Evolutionary conservation across 2,888 invertebrate species (phyloP), one percentile per base, ranked within the genome.

Genomic region (Cylindroiulus punctatus): DNA sequence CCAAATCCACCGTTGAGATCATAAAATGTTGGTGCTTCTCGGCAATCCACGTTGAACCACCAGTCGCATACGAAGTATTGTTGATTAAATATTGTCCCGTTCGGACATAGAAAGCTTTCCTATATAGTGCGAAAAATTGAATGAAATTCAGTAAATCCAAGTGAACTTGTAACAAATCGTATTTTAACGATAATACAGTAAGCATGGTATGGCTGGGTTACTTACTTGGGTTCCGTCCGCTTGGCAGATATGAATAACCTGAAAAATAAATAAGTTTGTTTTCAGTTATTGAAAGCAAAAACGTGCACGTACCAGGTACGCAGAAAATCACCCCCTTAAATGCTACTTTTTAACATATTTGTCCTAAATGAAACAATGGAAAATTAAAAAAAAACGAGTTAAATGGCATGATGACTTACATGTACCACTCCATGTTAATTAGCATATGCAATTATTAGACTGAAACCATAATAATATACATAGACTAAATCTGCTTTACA

Each of bases 41-140:
- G 95, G 91, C 97, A 97, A 90, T 97, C 96, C 0, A 97, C 96
- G 90, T 96, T 97, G 92, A 97, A 96, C 96, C 96, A 97, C 96
- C 96, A 97, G 91, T 97, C 97, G 91, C 97, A 97, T 90, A 96
- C 96, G 7, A 97, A 93, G 88, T 97, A 95, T 32, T 96, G 96
- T 91, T 97, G 97, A 90, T 97, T 97, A 91, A 97, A 97, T 86
- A 97, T 93, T 0, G 97, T 97, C 44, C 96, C 96, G 91, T 97
- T 96, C 0, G 97, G 97, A 90, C 97, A 97, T 83, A 96, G 93
- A 92, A 97, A 97, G 84, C 96, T 96, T 91, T 97, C 83, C 83
- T 83, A 76, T 26, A 7, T 44, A 44, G 7, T 36, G 2, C 36
- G 14, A 30, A 30, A 76, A 14, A 14, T 30, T 12, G 30, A 76